Evolutionary conservation across 2,888 invertebrate genomes (phyloP).

Genomic region (Synanthedon tipuliformis): DNA sequence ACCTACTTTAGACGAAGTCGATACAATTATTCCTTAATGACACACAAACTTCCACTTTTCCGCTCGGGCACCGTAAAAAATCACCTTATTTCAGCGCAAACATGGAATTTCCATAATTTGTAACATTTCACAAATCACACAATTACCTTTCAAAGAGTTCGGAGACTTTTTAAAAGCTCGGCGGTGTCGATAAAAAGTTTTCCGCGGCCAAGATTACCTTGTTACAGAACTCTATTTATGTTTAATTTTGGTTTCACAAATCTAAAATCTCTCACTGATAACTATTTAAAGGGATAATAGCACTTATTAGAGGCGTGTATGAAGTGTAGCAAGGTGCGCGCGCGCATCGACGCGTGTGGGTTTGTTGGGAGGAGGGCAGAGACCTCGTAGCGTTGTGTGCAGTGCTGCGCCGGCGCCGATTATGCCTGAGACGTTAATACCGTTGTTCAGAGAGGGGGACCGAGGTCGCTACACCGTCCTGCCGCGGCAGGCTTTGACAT

Average conservation of each 20-base stretch:
- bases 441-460: conserved; percentile 57
- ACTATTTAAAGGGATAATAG: too few relatives aligned
- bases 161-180: conserved; percentile 22
- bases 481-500: conserved; percentile 46
- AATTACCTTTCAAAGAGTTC: conserved; percentile 25
- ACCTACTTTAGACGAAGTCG: conserved; percentile 3
- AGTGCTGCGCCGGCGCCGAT: conserved; percentile 42
- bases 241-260: too few relatives aligned
- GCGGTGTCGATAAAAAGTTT: conserved; percentile 33
- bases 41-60: conserved; percentile 36
- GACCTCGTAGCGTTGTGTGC: conserved; percentile 48
- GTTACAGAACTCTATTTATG: too few relatives aligned
- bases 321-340: conserved; percentile 13
- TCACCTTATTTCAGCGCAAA: conserved; percentile 37
- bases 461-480: conserved; percentile 32
- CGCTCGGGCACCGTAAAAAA: conserved; percentile 38
- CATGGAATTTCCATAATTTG: conserved; percentile 42
- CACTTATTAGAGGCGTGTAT: neutral
- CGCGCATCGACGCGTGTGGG: conserved; percentile 34
- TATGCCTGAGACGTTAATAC: conserved; percentile 38
- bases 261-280: too few relatives aligned
- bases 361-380: conserved; percentile 42
- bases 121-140: conserved; percentile 53
- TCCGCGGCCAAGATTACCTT: conserved; percentile 1
- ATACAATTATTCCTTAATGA: conserved; percentile 23